Evolutionary conservation across 2,888 invertebrate genomes (phyloP), one percentile per base, ranked within the genome.

Genomic region (Tipula unca): DNA sequence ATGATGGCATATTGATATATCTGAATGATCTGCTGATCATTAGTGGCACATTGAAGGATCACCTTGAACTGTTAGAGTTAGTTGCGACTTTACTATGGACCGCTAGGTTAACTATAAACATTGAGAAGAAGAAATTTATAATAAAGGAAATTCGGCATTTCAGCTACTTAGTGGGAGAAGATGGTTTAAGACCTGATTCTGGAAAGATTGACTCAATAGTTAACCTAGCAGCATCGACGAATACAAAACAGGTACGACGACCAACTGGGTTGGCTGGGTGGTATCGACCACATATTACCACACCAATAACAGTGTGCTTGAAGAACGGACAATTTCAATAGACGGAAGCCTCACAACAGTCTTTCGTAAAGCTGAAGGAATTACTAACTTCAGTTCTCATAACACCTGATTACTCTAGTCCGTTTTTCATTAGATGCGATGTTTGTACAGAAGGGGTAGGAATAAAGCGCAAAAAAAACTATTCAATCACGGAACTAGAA

Each of bases 101-200:
- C n/a, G n/a, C n/a, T n/a, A n/a, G n/a, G n/a, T n/a, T n/a, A n/a
- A n/a, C n/a, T n/a, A n/a, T n/a, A n/a, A n/a, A n/a, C n/a, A n/a
- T n/a, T n/a, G n/a, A n/a, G n/a, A n/a, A n/a, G n/a, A n/a, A n/a
- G n/a, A n/a, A n/a, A n/a, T n/a, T n/a, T n/a, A n/a, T n/a, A n/a
- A n/a, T n/a, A n/a, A n/a, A n/a, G n/a, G n/a, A n/a, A n/a, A n/a
- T n/a, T n/a, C n/a, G n/a, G n/a, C n/a, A n/a, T n/a, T n/a, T n/a
- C n/a, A n/a, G n/a, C n/a, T 42, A 42, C 13, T 8, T 85, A 10
- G 88, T 91, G 0, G 88, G 89, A 85, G 82, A 85, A 13, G 42
- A 87, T 0, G 88, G 88, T 0, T 35, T 88, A 14, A 86, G 87
- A 8, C 85, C 87, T 0, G 87, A 88, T 84, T 87, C 87, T 0